Evolutionary conservation across 1,140 invertebrate species (phyloP).

Genomic region (Drosophila prosaltans): DNA sequence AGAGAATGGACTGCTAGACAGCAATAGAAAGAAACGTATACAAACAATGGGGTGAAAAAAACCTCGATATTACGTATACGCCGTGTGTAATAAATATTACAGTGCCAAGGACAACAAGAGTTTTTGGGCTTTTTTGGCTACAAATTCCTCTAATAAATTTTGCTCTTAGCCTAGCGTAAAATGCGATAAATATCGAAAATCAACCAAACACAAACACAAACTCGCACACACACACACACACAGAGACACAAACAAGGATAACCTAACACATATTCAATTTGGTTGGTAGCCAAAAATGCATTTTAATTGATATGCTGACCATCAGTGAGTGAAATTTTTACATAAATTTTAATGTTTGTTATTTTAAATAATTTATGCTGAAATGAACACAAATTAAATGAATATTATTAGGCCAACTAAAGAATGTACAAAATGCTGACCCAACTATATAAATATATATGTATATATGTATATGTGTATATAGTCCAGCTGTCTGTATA

Average conservation of each 20-base stretch:
- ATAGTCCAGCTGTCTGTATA: background rate
- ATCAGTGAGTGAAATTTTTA: conserved; percentile 28
- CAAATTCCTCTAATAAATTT: conserved; percentile 58
- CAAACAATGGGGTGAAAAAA: conserved; percentile 53
- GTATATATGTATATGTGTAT: background rate
- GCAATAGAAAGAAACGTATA: background rate
- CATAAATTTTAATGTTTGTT: conserved; percentile 44
- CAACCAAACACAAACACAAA: conserved; percentile 46
- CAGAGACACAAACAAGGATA: background rate
- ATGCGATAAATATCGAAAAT: conserved; percentile 60
- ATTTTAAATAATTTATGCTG: conserved; percentile 60
- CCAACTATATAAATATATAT: conserved; percentile 23
- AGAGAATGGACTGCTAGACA: background rate
- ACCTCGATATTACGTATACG: conserved; percentile 71
- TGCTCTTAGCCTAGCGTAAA: conserved; percentile 32
- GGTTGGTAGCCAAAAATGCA: conserved; percentile 25
- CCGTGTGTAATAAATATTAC: conserved; percentile 71
- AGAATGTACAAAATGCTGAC: conserved; percentile 29
- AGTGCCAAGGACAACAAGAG: conserved; percentile 64
- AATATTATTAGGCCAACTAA: conserved; percentile 44
- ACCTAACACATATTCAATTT: conserved; percentile 54
- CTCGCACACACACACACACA: background rate
- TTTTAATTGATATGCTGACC: conserved; percentile 67
- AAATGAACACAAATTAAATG: conserved; percentile 77
- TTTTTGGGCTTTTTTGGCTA: conserved; percentile 48